Evolutionary conservation across 1,140 invertebrate genomes (phyloP).

Genomic region (Philopotamus ludificatus): DNA sequence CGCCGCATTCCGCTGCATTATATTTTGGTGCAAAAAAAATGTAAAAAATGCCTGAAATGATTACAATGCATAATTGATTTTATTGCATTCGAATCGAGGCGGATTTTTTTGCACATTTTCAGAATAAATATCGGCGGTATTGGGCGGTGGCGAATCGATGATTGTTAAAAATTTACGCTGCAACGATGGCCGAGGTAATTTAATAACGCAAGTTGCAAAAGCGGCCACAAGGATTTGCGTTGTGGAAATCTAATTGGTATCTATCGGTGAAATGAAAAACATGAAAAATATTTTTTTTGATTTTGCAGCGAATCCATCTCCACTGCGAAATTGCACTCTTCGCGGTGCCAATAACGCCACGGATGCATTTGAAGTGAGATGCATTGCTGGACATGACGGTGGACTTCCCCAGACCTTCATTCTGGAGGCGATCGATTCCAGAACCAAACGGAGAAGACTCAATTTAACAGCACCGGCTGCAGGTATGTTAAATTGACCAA

Average conservation of each 20-base stretch:
- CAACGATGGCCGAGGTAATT: conserved; percentile 3
- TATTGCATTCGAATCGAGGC: conserved; percentile 9
- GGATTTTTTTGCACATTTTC: conserved; percentile 9
- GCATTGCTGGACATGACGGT: conserved; percentile 78
- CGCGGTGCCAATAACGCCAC: conserved; percentile 67
- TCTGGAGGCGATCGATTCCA: conserved; percentile 75
- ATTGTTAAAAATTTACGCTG: not conserved
- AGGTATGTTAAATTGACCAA: conserved; percentile 41
- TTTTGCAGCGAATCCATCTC: conserved; percentile 70
- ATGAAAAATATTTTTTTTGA: no score
- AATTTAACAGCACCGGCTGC: conserved; percentile 61
- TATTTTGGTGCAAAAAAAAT: no score
- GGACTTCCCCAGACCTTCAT: conserved; percentile 80
- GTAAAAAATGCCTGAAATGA: conserved; percentile 9
- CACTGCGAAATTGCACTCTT: conserved; percentile 80
- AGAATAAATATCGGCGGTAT: conserved; percentile 17
- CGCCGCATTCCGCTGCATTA: not conserved
- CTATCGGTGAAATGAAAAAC: not conserved
- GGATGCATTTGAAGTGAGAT: conserved; percentile 72
- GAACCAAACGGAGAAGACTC: conserved; percentile 66
- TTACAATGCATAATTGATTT: conserved; percentile 34
- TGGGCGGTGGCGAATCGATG: not conserved
- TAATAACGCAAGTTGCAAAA: not conserved
- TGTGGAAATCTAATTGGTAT: not conserved
- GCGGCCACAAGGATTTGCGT: not conserved